Conservation (phyloP, 2,888 invertebrate species). For the Muscina levida region DNA sequence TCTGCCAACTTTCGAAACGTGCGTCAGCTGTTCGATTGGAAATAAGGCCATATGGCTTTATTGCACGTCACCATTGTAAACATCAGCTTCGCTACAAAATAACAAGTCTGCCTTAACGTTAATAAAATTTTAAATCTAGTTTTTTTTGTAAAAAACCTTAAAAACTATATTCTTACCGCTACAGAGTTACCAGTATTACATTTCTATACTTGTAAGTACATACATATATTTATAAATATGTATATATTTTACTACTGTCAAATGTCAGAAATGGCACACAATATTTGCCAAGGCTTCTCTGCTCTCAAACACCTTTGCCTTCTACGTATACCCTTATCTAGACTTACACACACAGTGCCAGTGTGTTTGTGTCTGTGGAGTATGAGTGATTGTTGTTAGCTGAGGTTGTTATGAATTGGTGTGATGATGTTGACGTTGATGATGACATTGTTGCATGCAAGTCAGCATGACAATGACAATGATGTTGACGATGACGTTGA, state of each 20-base stretch:
- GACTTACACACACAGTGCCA: background rate
- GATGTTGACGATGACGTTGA: conserved; percentile 54
- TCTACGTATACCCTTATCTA: background rate
- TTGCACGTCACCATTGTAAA: no score
- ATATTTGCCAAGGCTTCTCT: conserved; percentile 16
- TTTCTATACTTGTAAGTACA: no score
- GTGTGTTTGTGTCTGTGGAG: background rate
- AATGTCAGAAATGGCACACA: conserved; percentile 28
- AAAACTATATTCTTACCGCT: no score
- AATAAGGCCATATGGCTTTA: no score
- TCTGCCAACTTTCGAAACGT: no score
- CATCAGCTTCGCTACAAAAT: no score
- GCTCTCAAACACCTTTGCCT: background rate
- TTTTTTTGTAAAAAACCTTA: no score
- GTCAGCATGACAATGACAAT: conserved; percentile 66
- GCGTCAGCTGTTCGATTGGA: no score
- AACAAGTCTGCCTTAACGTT: no score
- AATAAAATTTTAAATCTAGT: no score
- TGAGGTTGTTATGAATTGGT: conserved; percentile 48
- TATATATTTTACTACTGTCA: conserved; percentile 21
- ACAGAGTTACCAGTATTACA: no score
- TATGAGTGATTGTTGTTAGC: conserved; percentile 25
- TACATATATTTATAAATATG: no score
- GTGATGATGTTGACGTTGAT: conserved; percentile 65
- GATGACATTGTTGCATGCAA: conserved; percentile 65